Percentiles rank a stretch among this genome's conserved stretches.
phyloP scores from a whole-genome alignment of 2,797 vertebrate species.

The Sebastes umbrosus region DNA sequence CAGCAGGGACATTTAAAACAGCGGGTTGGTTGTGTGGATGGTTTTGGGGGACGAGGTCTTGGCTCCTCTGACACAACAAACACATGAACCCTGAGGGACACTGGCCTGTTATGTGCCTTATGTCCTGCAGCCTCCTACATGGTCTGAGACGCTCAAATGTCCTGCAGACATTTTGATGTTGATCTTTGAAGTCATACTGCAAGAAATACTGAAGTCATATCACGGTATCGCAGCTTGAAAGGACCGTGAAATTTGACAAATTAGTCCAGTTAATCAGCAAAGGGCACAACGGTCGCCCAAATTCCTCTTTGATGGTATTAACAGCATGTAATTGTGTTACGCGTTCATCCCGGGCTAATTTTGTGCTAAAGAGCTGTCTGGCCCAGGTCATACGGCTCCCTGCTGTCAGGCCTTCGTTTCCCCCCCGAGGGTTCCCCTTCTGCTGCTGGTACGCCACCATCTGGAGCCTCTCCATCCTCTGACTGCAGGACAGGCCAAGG shows the following conservation, averaged over 20 bases:
- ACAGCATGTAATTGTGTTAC: constrained; percentile 41
- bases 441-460: constrained; percentile 57
- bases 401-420: constrained; percentile 52
- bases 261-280: background rate
- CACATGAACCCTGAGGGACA: background rate
- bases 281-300: background rate
- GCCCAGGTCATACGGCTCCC: constrained; percentile 29
- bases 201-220: background rate
- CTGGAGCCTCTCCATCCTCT: constrained; percentile 47
- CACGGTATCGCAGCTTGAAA: fast-evolving
- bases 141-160: background rate
- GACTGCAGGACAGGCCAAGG: background rate
- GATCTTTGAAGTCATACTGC: background rate
- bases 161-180: background rate
- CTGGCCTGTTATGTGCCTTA: background rate
- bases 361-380: constrained; percentile 68
- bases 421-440: constrained; percentile 47
- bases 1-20: background rate
- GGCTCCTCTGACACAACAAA: background rate
- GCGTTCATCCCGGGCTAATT: constrained; percentile 60
- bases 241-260: background rate
- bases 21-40: too few species aligned
- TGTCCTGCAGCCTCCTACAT: background rate
- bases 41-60: too few species aligned
- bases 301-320: constrained; percentile 53